A percentile compares a stretch with the other conserved stretches of the same genome.
Conservation (phyloP, 2,113 vertebrate species). For the Anguilla japonica region DNA sequence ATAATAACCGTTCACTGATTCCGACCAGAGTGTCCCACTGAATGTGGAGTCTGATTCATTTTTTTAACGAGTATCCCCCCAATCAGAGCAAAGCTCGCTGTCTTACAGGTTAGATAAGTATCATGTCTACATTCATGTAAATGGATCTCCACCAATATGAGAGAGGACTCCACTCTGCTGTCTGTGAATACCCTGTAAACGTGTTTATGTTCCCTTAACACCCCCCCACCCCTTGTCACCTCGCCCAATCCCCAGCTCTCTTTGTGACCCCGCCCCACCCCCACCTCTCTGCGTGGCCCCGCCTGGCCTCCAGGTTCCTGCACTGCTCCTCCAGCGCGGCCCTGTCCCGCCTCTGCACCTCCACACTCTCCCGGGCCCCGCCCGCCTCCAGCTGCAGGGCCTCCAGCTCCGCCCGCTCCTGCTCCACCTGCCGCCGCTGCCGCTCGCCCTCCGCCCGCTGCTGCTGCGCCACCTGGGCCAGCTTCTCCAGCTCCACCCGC, state of each 20-base stretch:
- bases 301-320: constrained; percentile 63
- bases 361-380: constrained; percentile 47
- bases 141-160: too few species aligned
- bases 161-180: too few species aligned
- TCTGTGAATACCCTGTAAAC: too few species aligned
- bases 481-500: constrained; percentile 67
- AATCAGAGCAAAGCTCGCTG: too few species aligned
- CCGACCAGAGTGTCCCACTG: too few species aligned
- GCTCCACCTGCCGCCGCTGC: constrained; percentile 69
- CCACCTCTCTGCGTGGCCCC: constrained; percentile 71
- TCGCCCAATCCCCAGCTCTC: too few species aligned
- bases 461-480: constrained; percentile 62
- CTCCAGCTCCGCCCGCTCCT: constrained; percentile 53
- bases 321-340: constrained; percentile 65
- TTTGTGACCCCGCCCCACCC: background rate
- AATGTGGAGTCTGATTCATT: too few species aligned
- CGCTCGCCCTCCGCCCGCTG: constrained; percentile 66
- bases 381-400: constrained; percentile 54
- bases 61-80: too few species aligned
- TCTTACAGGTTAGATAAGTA: too few species aligned
- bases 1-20: background rate
- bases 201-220: too few species aligned
- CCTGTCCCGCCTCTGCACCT: constrained; percentile 62
- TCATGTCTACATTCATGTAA: too few species aligned
- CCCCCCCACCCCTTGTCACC: too few species aligned